Conservation (phyloP, 53 echinoderm and acorn worm species). For the Patiria pectinifera region DNA sequence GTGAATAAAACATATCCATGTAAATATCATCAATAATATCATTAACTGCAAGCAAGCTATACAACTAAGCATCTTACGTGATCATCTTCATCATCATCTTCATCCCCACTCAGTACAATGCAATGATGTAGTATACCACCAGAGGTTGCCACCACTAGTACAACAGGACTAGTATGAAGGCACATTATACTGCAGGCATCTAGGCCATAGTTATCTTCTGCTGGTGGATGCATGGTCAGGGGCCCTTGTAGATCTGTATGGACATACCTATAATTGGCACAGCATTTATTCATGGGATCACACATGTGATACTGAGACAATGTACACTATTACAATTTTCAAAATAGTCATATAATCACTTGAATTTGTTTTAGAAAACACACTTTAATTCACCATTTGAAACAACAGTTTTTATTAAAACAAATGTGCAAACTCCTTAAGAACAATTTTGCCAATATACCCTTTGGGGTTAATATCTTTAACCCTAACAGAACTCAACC, state of each 20-base stretch:
- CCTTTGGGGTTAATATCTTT: too few relatives aligned
- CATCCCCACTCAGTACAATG: conserved; percentile 73
- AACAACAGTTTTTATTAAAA: too few relatives aligned
- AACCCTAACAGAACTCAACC: too few relatives aligned
- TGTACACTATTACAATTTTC: neutral
- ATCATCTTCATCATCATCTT: conserved; percentile 70
- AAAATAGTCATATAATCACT: too few relatives aligned
- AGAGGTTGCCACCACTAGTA: conserved; percentile 90
- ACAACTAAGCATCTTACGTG: conserved; percentile 17
- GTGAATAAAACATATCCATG: too few relatives aligned
- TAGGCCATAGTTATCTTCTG: conserved; percentile 97
- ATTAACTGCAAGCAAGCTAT: neutral
- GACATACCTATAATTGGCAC: conserved; percentile 55
- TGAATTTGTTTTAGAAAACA: too few relatives aligned
- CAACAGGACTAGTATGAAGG: conserved; percentile 82
- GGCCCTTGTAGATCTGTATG: conserved; percentile 84
- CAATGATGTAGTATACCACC: conserved; percentile 92
- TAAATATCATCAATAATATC: too few relatives aligned
- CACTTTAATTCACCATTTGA: too few relatives aligned
- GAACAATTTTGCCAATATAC: too few relatives aligned
- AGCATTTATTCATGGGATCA: neutral
- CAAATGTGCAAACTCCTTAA: too few relatives aligned
- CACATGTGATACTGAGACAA: too few relatives aligned
- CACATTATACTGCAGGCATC: conserved; percentile 95
- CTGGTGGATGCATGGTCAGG: conserved; percentile 94